phyloP scores from a whole-genome alignment of 2,888 invertebrate genomes.

The Platycheirus rosarum region DNA sequence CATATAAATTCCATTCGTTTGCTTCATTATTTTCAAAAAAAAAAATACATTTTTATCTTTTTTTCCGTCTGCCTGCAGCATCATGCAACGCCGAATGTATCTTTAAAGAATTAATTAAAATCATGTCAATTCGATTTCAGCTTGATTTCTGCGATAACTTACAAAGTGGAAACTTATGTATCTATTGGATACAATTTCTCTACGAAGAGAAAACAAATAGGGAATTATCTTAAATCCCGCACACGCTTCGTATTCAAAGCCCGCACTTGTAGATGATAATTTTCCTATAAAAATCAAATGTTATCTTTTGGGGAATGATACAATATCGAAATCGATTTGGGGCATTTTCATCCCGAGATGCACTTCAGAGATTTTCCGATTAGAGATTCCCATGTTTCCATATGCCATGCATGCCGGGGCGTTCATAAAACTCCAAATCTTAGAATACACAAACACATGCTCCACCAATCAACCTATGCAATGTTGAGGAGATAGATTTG shows the following conservation, averaged over 20 bases:
- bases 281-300: constrained; percentile 70
- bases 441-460: constrained; percentile 1
- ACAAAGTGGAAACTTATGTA: constrained; percentile 70
- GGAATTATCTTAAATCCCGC: constrained; percentile 38
- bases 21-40: constrained; percentile 47
- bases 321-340: constrained; percentile 65
- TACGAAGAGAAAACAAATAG: constrained; percentile 38
- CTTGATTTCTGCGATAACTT: constrained; percentile 63
- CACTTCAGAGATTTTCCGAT: constrained; percentile 52
- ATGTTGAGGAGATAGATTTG: constrained; percentile 56
- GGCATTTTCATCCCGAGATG: constrained; percentile 57
- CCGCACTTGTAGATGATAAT: constrained; percentile 66
- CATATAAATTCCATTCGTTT: constrained; percentile 64
- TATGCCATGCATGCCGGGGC: not conserved
- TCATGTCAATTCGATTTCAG: constrained; percentile 64
- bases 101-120: constrained; percentile 63
- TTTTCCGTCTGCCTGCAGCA: constrained; percentile 8
- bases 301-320: constrained; percentile 60
- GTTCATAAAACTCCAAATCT: constrained; percentile 53
- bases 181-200: constrained; percentile 1
- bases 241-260: constrained; percentile 23
- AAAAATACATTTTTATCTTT: constrained; percentile 47
- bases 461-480: not conserved
- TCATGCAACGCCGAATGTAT: constrained; percentile 1
- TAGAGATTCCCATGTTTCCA: constrained; percentile 29